Evolutionary conservation across 2,888 invertebrate genomes (phyloP), one percentile per base, ranked within the genome.

Genomic region (Volucella bombylans): DNA sequence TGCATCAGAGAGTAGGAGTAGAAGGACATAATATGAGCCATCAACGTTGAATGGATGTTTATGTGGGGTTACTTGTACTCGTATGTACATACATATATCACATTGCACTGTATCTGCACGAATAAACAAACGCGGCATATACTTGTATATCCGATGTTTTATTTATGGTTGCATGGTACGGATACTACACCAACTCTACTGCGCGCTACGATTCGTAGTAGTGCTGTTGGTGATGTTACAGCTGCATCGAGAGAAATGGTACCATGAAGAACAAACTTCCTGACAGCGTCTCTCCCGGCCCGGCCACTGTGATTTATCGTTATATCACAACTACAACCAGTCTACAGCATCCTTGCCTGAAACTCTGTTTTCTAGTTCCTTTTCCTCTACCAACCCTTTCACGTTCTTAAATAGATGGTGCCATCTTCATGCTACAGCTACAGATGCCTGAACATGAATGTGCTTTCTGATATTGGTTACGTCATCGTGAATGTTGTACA

Each of bases 181-280:
- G 31, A 31, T 31, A 31, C 31, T 31, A 31, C 31, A 6, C 31
- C 31, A 31, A 6, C 31, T 31, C 31, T 31, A 45, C 14, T 64
- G 39, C 54, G 65, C 64, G 50, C 57, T 57, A 31, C 18, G 18
- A 23, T 23, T 31, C 57, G 10, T 45, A n/a, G 47, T 55, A 62
- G 45, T 65, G 18, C 72, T 61, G 65, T 57, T 50, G 59, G 49
- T 59, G 57, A 38, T 71, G 72, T 38, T 78, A 38, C 31, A 6
- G 41, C 43, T 64, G 64, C 77, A 67, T 47, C 71, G 62, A 80
- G 31, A 31, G 65, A 52, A 81, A 67, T 81, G 81, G 76, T 85
- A 57, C 81, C 67, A 76, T 85, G 81, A 76, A 85, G 76, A 81
- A 72, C 85, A 85, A 85, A 85, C 85, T 85, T 85, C 81, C 85